Percentiles rank a stretch among this genome's conserved stretches.
Evolutionary conservation across 2,797 vertebrate species (phyloP).

Genomic region (Eutrigla gurnardus): DNA sequence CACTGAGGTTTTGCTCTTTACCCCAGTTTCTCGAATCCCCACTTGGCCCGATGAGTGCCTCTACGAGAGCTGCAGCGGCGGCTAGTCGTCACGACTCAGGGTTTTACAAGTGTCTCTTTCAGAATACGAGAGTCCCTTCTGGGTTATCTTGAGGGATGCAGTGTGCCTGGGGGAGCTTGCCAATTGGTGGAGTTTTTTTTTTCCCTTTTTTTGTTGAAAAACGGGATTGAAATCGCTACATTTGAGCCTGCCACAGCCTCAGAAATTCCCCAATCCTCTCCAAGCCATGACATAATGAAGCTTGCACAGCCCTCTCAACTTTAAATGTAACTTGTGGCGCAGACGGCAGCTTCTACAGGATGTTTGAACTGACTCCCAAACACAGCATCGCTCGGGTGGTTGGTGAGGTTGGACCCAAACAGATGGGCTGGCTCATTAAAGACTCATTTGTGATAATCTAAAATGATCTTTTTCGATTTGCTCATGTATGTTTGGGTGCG

Average conservation of each 20-base stretch:
- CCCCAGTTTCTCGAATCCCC: conserved; percentile 76
- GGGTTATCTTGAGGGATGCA: conserved; percentile 71
- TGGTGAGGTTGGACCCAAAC: conserved; percentile 53
- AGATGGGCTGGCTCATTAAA: conserved; percentile 72
- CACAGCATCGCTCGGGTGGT: conserved; percentile 37
- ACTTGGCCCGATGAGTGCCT: conserved; percentile 72
- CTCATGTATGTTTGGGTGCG: conserved; percentile 58
- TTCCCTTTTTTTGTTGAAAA: conserved; percentile 3
- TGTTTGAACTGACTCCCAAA: conserved; percentile 36
- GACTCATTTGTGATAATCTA: conserved; percentile 72
- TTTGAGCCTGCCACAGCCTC: conserved; percentile 46
- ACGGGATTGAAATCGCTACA: conserved; percentile 63
- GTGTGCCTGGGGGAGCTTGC: conserved; percentile 61
- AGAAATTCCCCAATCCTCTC: conserved; percentile 52
- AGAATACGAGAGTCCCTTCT: conserved; percentile 70
- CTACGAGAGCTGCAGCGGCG: conserved; percentile 56
- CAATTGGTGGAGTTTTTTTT: conserved; percentile 55
- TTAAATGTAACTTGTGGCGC: conserved; percentile 37
- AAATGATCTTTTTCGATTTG: conserved; percentile 76
- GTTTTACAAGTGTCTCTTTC: conserved; percentile 79
- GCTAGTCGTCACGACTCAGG: conserved; percentile 70
- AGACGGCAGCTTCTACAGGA: conserved; percentile 24
- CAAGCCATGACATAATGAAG: conserved; percentile 59
- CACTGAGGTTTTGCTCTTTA: conserved; percentile 68
- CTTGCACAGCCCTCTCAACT: conserved; percentile 35